Evolutionary conservation across 2,113 vertebrate genomes (phyloP).

Genomic region (Chinchilla lanigera): DNA sequence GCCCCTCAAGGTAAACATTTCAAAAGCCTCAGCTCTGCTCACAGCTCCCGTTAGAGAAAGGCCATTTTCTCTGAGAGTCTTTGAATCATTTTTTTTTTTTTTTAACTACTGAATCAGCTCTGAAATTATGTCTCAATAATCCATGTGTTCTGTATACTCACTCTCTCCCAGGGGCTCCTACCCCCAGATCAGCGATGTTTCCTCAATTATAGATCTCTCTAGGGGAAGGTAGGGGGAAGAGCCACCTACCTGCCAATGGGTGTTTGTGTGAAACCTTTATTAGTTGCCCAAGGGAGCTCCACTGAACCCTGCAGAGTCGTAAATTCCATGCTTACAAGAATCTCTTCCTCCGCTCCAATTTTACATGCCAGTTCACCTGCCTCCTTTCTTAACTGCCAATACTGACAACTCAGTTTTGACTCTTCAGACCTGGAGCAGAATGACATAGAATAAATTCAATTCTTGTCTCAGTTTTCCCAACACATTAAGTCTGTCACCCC

Average conservation of each 20-base stretch:
- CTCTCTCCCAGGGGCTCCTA: neutral
- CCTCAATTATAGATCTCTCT: neutral
- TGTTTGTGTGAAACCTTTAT: neutral
- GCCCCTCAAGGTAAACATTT: constrained; percentile 47
- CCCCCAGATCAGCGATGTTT: neutral
- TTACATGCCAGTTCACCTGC: constrained; percentile 47
- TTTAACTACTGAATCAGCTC: neutral
- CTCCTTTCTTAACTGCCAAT: constrained; percentile 18
- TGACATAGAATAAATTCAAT: constrained; percentile 62
- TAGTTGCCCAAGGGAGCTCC: neutral
- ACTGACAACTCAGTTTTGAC: constrained; percentile 45
- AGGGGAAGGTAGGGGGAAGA: neutral
- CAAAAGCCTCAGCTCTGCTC: neutral
- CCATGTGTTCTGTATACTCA: neutral
- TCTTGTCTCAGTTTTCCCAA: constrained; percentile 69
- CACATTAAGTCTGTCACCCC: constrained; percentile 53
- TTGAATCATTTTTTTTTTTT: neutral
- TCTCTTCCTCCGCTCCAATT: constrained; percentile 50
- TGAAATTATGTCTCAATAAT: constrained; percentile 20
- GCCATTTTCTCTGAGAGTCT: constrained; percentile 14
- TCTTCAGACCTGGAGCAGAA: constrained; percentile 29
- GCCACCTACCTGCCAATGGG: neutral
- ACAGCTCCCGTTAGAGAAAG: neutral
- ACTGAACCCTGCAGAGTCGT: constrained; percentile 47
- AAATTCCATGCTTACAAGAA: constrained; percentile 62